Base-by-base conservation (phyloP, 1,140 invertebrate genomes). In the Oryctes rhinoceros region DNA sequence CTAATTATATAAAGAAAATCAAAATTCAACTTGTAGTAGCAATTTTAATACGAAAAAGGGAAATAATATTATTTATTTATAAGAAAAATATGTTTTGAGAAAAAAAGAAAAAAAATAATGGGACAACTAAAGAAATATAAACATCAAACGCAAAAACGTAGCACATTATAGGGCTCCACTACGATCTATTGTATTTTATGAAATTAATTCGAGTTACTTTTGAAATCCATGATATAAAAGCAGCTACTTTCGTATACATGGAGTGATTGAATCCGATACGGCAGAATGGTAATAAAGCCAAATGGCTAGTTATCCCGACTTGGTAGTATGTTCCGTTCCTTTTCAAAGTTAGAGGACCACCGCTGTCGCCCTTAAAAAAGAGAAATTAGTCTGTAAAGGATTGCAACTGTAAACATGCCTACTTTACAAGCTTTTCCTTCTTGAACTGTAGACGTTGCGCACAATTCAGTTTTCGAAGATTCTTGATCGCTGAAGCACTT, bases 381-480 rank as follows among this genome's bases (percentile, higher is more conserved):
- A 80, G 24, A 44, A n/a, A 30, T 79, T 77, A 79, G 9, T 44
- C 39, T 79, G 18, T 1, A 30, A 30, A 2, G 24, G 13, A 78
- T 59, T 37, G 18, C 15, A 7, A 20, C 10, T 71, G 11, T 35
- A 24, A 1, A 30, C 24, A 24, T 15, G 11, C 65, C 4, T 83
- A 87, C 86, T 81, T 85, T 86, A 78, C 86, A 87, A 76, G 86
- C 86, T 84, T 87, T 87, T 20, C 86, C 86, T 81, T 87, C 84
- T 10, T 76, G 71, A 30, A 87, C 81, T n/a, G 80, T 86, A 0
- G 86, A 87, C 18, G 85, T 83, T 48, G 85, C 85, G 81, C 86
- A 87, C n/a, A 87, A 80, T 81, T 86, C 84, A 0, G 62, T 30
- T 9, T 81, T 82, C 3, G 77, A 30, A 30, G 81, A 78, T 15